A percentile compares a stretch with the other conserved stretches of the same genome.
phyloP scores from a whole-genome alignment of 2,113 vertebrate species.

The Nesoenas mayeri region DNA sequence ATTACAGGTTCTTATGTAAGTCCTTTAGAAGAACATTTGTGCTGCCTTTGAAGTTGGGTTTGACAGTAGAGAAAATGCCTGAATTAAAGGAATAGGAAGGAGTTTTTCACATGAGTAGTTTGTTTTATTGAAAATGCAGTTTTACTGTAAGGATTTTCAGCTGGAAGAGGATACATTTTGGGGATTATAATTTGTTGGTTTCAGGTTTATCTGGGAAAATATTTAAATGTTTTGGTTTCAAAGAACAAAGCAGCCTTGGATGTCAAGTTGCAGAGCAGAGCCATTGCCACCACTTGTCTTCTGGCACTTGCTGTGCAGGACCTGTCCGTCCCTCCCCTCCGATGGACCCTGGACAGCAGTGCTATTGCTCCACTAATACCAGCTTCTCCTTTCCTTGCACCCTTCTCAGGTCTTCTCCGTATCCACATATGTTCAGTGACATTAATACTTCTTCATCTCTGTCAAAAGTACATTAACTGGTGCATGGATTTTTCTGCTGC shows the following conservation, averaged over 20 bases:
- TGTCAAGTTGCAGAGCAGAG: neutral
- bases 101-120: neutral
- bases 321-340: neutral
- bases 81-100: neutral
- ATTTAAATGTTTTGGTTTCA: neutral
- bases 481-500: neutral
- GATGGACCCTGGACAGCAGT: too few species aligned
- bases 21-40: neutral
- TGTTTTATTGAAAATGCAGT: neutral
- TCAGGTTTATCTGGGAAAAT: neutral
- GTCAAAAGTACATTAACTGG: neutral
- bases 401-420: neutral
- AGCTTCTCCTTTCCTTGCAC: neutral
- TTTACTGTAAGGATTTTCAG: neutral
- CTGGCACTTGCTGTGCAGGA: neutral
- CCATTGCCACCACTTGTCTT: neutral
- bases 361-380: neutral
- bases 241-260: neutral
- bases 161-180: neutral
- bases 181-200: neutral
- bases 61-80: neutral
- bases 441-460: neutral
- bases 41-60: neutral
- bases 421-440: neutral
- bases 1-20: accelerated